Evolutionary conservation across 1,140 invertebrate species (phyloP), one percentile per base, ranked within the genome.

Genomic region (Caenorhabditis tropicalis): DNA sequence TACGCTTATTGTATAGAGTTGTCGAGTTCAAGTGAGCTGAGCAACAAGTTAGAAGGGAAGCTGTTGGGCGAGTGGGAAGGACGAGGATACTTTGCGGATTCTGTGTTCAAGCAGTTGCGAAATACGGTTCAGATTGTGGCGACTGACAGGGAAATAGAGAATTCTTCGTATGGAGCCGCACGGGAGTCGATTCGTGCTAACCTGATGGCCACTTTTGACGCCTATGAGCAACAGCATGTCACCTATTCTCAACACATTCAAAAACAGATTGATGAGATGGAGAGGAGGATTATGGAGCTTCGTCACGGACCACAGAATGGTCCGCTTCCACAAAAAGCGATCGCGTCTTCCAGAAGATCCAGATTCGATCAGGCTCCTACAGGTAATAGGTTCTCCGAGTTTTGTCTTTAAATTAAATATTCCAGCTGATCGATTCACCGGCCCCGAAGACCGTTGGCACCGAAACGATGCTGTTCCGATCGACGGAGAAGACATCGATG

Each of bases 61-160:
- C 51, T 89, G 31, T 43, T 89, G 29, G 87, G 87, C 33, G 85
- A 87, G 31, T 89, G 89, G 89, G 89, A 89, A 79, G 88, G 87
- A 31, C 29, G 82, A 49, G 83, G 87, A 82, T 89, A 88, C 49
- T 89, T 89, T 46, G 86, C 89, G 48, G 89, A 89, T 74, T 83
- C 87, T 48, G 87, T 87, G 39, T 89, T 88, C 84, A 74, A 74
- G 24, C 36, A 46, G 24, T n/a, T 74, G 7, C 5, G 65, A 15
- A 74, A 74, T 27, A 74, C 65, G 10, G 65, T 74, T 6, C 65
- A 74, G n/a, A 74, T 74, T 74, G 65, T 74, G 6, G 43, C 36
- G 9, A 46, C 36, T 74, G 65, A 74, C 24, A 12, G 65, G 24
- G 65, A 74, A 65, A 43, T 65, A n/a, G 81, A 82, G 16, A 65